phyloP scores from a whole-genome alignment of 2,888 invertebrate species.

The Crepidodera aurea region DNA sequence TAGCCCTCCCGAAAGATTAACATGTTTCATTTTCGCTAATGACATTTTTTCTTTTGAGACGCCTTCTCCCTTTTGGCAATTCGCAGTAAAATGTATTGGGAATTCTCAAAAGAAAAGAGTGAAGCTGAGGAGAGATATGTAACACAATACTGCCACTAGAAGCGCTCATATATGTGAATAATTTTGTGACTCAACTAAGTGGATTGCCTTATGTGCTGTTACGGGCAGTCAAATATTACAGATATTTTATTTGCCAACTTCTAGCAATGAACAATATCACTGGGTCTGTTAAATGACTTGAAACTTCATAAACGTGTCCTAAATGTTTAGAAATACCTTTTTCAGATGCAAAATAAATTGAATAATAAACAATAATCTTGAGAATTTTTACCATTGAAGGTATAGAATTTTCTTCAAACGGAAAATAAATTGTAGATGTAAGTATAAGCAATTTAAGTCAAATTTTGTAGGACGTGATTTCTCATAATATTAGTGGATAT shows the following conservation, averaged over 20 bases:
- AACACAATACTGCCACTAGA: conserved; percentile 29
- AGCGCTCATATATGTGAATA: conserved; percentile 24
- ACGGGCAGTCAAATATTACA: neutral
- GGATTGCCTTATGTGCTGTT: conserved; percentile 17
- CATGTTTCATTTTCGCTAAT: conserved; percentile 35
- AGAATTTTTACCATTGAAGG: too few species aligned
- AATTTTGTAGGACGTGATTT: too few species aligned
- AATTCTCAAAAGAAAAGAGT: conserved; percentile 27
- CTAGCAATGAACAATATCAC: too few species aligned
- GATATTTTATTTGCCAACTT: neutral
- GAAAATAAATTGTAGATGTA: too few species aligned
- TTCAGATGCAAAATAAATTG: too few species aligned
- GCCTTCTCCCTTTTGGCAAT: conserved; percentile 36
- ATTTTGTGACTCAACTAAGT: conserved; percentile 17
- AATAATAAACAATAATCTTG: too few species aligned
- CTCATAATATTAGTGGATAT: too few species aligned
- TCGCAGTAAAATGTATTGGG: conserved; percentile 35
- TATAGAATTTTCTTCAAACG: too few species aligned
- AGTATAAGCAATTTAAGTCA: too few species aligned
- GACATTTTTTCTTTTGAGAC: conserved; percentile 34
- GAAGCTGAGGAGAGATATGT: conserved; percentile 30
- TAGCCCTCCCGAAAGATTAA: conserved; percentile 32
- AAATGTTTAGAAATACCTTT: too few species aligned
- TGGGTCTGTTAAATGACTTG: too few species aligned
- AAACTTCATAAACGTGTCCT: too few species aligned